These are phyloP conservation scores for Rhaphigaster nebulosa DNA, from an alignment of 2,888 invertebrate species.

Conservation along the genomic window DNA sequence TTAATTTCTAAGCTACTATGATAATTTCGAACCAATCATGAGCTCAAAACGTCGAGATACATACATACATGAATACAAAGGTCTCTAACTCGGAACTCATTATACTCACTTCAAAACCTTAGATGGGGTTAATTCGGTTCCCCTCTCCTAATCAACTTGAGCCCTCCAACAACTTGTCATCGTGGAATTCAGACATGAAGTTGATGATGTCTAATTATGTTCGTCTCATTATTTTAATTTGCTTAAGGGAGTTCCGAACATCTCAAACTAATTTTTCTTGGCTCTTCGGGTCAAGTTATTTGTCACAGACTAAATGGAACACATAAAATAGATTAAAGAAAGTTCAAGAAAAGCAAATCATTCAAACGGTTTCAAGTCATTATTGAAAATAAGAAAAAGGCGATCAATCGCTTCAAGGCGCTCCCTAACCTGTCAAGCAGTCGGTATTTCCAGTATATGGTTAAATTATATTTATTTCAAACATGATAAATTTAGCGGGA, in stretches of 20 bases:
- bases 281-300: neutral
- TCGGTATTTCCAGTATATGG: too few relatives aligned
- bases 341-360: neutral
- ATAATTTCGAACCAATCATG: too few relatives aligned
- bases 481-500: too few relatives aligned
- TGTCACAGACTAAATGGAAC: neutral
- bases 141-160: neutral
- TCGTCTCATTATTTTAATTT: neutral
- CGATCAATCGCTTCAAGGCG: too few relatives aligned
- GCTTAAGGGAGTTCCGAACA: neutral
- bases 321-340: neutral
- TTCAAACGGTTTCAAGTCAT: neutral
- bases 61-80: neutral
- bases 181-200: neutral
- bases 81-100: neutral
- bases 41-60: too few relatives aligned
- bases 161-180: neutral
- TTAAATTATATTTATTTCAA: too few relatives aligned
- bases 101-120: neutral
- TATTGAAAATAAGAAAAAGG: neutral
- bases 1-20: too few relatives aligned
- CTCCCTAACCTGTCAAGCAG: too few relatives aligned
- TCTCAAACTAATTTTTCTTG: neutral
- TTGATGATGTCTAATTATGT: neutral
- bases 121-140: neutral